Conservation (phyloP, 2,888 invertebrate genomes). For the Drosophila falleni region DNA sequence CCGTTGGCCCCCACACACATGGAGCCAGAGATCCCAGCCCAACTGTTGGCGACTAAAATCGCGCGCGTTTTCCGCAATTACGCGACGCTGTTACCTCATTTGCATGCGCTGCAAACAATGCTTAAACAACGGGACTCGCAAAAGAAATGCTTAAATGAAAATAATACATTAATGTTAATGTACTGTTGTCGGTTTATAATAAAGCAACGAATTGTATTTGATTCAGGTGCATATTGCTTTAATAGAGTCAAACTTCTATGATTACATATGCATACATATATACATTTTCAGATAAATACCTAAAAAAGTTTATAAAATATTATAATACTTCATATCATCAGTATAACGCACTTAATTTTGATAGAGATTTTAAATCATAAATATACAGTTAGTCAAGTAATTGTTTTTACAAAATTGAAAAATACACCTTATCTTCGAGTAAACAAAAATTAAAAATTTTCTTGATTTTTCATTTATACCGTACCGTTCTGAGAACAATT, state of each 20-base stretch:
- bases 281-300: not conserved
- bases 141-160: not conserved
- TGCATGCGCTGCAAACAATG: constrained; percentile 24
- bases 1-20: constrained; percentile 1
- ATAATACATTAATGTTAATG: constrained; percentile 4
- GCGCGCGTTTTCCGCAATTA: constrained; percentile 45
- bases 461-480: too few species aligned
- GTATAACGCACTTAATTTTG: too few species aligned
- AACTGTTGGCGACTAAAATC: constrained; percentile 43
- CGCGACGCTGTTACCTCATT: constrained; percentile 29
- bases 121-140: constrained; percentile 1
- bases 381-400: too few species aligned
- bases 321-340: too few species aligned
- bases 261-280: not conserved
- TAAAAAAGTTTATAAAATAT: too few species aligned
- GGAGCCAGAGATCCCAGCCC: constrained; percentile 18
- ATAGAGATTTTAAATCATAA: too few species aligned
- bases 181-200: not conserved
- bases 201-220: not conserved
- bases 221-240: not conserved
- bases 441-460: too few species aligned
- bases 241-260: not conserved
- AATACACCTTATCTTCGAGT: too few species aligned
- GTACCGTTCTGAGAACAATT: too few species aligned
- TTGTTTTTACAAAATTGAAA: too few species aligned